Evolutionary conservation across 2,113 vertebrate genomes (phyloP).

Genomic region (Propithecus coquereli): DNA sequence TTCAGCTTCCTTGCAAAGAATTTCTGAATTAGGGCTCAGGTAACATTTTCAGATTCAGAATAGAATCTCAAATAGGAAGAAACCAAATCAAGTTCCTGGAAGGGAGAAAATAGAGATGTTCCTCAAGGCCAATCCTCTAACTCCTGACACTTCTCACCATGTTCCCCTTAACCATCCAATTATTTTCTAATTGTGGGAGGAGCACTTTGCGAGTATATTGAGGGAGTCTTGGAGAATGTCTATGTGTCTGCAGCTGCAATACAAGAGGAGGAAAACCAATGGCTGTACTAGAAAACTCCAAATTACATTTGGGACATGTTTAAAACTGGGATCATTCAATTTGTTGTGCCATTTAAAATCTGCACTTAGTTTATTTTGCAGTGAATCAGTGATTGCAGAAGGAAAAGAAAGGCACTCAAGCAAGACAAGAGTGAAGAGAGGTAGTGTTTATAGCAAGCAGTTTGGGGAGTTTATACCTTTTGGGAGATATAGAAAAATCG

Average conservation of each 20-base stretch:
- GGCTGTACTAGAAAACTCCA: not conserved
- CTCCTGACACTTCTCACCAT: not conserved
- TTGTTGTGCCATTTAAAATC: not conserved
- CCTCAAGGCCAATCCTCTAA: not conserved
- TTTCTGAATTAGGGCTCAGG: not conserved
- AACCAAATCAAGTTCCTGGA: not conserved
- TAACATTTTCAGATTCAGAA: not conserved
- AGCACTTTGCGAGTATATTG: not conserved
- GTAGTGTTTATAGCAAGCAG: not conserved
- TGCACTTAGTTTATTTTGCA: not conserved
- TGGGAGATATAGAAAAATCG: not conserved
- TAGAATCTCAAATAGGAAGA: not conserved
- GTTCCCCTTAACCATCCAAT: not conserved
- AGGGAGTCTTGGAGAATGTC: not conserved
- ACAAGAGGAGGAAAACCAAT: not conserved
- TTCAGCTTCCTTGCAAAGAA: not conserved
- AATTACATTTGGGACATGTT: not conserved
- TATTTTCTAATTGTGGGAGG: not conserved
- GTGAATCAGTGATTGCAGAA: not conserved
- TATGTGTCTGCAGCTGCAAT: not conserved
- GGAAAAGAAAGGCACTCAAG: not conserved
- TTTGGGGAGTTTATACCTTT: not conserved
- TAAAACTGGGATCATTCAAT: not conserved
- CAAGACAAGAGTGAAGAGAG: not conserved
- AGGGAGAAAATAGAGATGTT: not conserved